Evolutionary conservation across 2,888 invertebrate species (phyloP).

Genomic region (Rhagium mordax): DNA sequence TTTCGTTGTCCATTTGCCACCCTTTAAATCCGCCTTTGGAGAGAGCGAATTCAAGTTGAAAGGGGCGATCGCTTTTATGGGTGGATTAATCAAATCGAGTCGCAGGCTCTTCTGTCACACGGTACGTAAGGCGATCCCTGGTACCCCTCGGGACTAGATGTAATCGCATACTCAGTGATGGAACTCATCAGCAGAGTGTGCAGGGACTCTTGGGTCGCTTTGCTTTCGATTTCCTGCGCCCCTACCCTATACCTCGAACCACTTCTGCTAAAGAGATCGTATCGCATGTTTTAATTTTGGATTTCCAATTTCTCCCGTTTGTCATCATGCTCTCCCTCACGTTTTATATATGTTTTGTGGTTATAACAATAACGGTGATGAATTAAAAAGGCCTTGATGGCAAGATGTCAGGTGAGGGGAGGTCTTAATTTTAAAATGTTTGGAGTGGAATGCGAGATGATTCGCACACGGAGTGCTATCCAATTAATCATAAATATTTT

Average conservation of each 20-base stretch:
- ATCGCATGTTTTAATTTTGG: conserved; percentile 57
- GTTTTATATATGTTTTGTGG: conserved; percentile 2
- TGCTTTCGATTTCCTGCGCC: conserved; percentile 31
- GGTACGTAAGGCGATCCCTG: conserved; percentile 64
- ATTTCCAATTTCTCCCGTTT: conserved; percentile 47
- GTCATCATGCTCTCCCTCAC: conserved; percentile 6
- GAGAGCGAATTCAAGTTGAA: conserved; percentile 38
- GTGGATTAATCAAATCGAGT: conserved; percentile 66
- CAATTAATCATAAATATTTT: not conserved
- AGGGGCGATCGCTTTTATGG: conserved; percentile 63
- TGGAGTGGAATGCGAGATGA: no score
- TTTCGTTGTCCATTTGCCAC: not conserved
- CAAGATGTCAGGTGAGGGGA: not conserved
- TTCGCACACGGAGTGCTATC: not conserved
- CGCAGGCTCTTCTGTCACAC: conserved; percentile 63
- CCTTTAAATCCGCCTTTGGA: not conserved
- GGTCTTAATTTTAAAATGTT: not conserved
- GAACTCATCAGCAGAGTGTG: conserved; percentile 65
- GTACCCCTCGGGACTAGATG: conserved; percentile 61
- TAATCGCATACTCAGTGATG: conserved; percentile 65
- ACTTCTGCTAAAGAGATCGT: conserved; percentile 40
- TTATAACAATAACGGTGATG: not conserved
- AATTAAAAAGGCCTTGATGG: not conserved
- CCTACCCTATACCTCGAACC: not conserved
- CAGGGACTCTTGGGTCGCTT: conserved; percentile 52